Evolutionary conservation across 2,888 invertebrate species (phyloP).

Genomic region (Adineta ricciae): DNA sequence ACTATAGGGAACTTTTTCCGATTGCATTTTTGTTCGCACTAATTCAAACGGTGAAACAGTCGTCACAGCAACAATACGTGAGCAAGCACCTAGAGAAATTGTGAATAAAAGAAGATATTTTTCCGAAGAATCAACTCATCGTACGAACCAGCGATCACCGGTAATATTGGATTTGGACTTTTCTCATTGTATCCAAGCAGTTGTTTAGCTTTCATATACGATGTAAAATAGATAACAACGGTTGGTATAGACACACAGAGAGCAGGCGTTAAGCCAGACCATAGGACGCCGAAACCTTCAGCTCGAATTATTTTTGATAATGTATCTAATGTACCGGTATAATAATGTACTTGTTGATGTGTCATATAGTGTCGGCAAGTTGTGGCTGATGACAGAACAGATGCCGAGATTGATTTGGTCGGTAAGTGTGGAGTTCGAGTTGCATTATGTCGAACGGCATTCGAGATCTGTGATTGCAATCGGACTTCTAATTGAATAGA

Average conservation of each 20-base stretch:
- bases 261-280: constrained; percentile 95
- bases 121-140: neutral
- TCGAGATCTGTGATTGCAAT: constrained; percentile 70
- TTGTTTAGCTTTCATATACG: constrained; percentile 73
- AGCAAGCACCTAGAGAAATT: constrained; percentile 61
- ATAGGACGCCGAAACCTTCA: constrained; percentile 79
- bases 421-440: neutral
- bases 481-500: constrained; percentile 60
- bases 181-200: constrained; percentile 39
- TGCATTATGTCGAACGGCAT: neutral
- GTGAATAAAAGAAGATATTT: too few species aligned
- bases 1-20: constrained; percentile 63
- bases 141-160: constrained; percentile 54
- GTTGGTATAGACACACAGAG: constrained; percentile 88
- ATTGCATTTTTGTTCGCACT: constrained; percentile 95
- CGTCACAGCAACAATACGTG: constrained; percentile 60
- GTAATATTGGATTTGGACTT: constrained; percentile 54
- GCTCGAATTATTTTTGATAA: constrained; percentile 24
- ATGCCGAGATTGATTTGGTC: neutral
- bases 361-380: neutral
- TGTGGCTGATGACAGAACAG: neutral
- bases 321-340: constrained; percentile 30
- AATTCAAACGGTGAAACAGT: constrained; percentile 87
- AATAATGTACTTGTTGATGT: neutral
- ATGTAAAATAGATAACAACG: constrained; percentile 89